Conservation (phyloP, 2,797 vertebrate species). For the Chelon auratus region DNA sequence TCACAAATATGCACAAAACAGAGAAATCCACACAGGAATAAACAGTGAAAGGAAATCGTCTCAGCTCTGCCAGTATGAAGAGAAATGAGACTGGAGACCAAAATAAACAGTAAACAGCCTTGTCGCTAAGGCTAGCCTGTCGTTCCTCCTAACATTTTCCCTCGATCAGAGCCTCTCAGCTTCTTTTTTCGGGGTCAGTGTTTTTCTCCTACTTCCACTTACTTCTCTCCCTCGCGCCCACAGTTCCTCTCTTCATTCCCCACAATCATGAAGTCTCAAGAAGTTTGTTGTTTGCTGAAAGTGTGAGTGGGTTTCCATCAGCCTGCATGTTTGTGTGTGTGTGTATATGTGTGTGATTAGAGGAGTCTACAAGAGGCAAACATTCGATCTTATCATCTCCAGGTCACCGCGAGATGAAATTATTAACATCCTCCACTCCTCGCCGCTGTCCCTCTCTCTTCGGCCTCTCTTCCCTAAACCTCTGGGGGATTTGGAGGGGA, state of each 20-base stretch:
- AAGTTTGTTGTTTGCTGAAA: too few relatives aligned
- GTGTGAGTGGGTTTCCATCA: constrained; percentile 19
- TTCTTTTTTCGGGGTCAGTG: constrained; percentile 4
- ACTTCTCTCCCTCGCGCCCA: constrained; percentile 28
- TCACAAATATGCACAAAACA: constrained; percentile 45
- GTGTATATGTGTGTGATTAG: constrained; percentile 28
- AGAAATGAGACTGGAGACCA: constrained; percentile 68
- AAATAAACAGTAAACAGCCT: constrained; percentile 73
- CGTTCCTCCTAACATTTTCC: constrained; percentile 55
- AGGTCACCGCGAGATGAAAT: constrained; percentile 73
- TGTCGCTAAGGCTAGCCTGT: constrained; percentile 59
- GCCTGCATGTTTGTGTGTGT: constrained; percentile 5
- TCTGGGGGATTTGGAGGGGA: constrained; percentile 64
- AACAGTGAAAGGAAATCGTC: constrained; percentile 63
- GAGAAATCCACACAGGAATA: constrained; percentile 64
- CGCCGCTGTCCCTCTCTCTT: constrained; percentile 22
- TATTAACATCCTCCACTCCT: constrained; percentile 70
- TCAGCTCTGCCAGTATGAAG: constrained; percentile 63
- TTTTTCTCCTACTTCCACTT: constrained; percentile 27
- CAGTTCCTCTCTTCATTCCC: constrained; percentile 24
- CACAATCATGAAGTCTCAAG: constrained; percentile 39
- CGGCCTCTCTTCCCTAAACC: constrained; percentile 47
- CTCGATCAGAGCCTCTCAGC: constrained; percentile 36
- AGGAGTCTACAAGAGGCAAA: constrained; percentile 56
- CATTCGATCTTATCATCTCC: constrained; percentile 71